phyloP scores from a whole-genome alignment of 2,888 invertebrate species.

The Drosophila cognata region DNA sequence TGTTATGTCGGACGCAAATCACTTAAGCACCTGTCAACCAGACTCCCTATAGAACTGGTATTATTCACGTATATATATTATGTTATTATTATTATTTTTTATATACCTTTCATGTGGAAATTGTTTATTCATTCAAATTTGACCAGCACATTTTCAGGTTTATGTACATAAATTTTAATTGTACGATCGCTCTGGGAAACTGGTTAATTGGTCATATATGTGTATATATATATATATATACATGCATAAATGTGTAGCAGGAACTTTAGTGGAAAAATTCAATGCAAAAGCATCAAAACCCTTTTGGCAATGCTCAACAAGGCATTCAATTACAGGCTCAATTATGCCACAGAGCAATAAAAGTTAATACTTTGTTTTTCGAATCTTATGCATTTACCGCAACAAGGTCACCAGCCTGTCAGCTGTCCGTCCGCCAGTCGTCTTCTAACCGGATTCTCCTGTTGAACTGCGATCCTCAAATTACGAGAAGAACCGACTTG shows the following conservation, averaged over 20 bases:
- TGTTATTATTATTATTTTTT: no score
- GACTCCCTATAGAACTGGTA: not conserved
- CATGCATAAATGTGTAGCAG: constrained; percentile 7
- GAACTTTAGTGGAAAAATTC: constrained; percentile 23
- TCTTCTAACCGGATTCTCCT: constrained; percentile 6
- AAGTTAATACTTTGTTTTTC: not conserved
- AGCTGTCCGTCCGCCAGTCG: not conserved
- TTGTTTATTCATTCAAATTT: not conserved
- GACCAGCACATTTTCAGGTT: constrained; percentile 18
- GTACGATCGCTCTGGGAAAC: constrained; percentile 12
- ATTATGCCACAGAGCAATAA: constrained; percentile 28
- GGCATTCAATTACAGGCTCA: constrained; percentile 28
- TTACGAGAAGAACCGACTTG: constrained; percentile 8
- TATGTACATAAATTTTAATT: constrained; percentile 31
- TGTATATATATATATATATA: not conserved
- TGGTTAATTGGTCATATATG: constrained; percentile 9
- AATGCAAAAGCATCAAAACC: not conserved
- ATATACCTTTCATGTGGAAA: not conserved
- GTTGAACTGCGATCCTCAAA: constrained; percentile 7
- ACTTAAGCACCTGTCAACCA: not conserved
- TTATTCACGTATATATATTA: not conserved
- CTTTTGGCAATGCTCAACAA: constrained; percentile 7
- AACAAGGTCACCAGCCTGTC: constrained; percentile 14
- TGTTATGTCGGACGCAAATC: not conserved
- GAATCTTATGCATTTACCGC: not conserved